These are phyloP conservation scores for Perca schrenkii DNA, from an alignment of 2,113 vertebrate species.

Conservation along the genomic window DNA sequence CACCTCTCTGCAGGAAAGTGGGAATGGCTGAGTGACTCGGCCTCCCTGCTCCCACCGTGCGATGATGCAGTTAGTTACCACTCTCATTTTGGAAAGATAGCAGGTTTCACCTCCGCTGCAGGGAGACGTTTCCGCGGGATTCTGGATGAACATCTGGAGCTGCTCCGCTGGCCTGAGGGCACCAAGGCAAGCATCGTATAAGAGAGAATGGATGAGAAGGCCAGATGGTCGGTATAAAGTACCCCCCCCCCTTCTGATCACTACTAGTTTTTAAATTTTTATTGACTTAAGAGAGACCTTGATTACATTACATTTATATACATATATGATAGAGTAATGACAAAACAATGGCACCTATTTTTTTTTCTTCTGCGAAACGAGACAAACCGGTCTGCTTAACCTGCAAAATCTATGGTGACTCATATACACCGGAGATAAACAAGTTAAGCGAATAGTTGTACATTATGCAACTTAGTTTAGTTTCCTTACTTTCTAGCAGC, in stretches of 20 bases:
- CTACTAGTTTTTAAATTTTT: no score
- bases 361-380: not conserved
- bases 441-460: no score
- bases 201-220: not conserved
- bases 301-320: no score
- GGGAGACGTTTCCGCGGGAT: conserved; percentile 83
- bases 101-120: conserved; percentile 79
- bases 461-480: not conserved
- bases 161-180: conserved; percentile 86
- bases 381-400: not conserved
- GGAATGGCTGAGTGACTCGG: conserved; percentile 88
- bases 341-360: no score
- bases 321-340: no score
- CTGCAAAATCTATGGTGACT: not conserved
- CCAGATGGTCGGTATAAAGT: not conserved
- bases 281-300: no score
- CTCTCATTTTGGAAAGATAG: conserved; percentile 83
- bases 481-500: not conserved
- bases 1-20: conserved; percentile 84
- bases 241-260: no score
- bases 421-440: not conserved
- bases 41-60: conserved; percentile 86
- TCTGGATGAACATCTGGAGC: conserved; percentile 82
- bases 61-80: conserved; percentile 85
- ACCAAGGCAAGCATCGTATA: conserved; percentile 54